These are phyloP conservation scores for Asarcornis scutulata DNA, from an alignment of 2,113 vertebrate genomes.

Conservation along the genomic window DNA sequence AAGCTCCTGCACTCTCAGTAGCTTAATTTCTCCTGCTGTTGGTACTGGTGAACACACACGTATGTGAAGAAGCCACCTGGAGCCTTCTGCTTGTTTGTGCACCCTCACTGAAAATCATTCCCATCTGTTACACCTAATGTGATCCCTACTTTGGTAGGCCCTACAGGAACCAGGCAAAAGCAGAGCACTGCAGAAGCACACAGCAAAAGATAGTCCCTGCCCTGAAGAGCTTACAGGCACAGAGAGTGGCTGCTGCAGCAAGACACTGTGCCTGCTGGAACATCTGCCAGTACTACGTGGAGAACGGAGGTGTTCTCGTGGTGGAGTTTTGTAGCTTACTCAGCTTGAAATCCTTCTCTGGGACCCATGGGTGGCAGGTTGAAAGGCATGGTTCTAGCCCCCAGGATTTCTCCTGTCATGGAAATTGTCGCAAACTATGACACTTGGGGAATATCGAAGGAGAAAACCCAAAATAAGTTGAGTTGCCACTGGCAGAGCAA, in stretches of 20 bases:
- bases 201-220: background rate
- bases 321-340: background rate
- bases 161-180: background rate
- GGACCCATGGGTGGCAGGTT: background rate
- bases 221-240: background rate
- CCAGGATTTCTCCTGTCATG: background rate
- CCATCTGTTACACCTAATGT: constrained; percentile 6
- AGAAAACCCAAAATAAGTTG: background rate
- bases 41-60: background rate
- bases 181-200: background rate
- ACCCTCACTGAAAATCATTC: constrained; percentile 21
- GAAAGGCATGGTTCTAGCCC: background rate
- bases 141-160: background rate
- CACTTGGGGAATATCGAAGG: background rate
- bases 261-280: background rate
- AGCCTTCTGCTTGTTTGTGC: background rate
- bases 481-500: background rate
- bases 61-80: constrained; percentile 28
- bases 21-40: constrained; percentile 8
- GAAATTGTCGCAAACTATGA: background rate
- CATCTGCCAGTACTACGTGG: background rate
- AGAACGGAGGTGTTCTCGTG: accelerated
- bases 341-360: background rate
- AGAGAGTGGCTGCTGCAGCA: background rate
- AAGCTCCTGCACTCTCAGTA: constrained; percentile 34